Conservation (phyloP, 2,113 vertebrate species). For the Chloebia gouldiae region DNA sequence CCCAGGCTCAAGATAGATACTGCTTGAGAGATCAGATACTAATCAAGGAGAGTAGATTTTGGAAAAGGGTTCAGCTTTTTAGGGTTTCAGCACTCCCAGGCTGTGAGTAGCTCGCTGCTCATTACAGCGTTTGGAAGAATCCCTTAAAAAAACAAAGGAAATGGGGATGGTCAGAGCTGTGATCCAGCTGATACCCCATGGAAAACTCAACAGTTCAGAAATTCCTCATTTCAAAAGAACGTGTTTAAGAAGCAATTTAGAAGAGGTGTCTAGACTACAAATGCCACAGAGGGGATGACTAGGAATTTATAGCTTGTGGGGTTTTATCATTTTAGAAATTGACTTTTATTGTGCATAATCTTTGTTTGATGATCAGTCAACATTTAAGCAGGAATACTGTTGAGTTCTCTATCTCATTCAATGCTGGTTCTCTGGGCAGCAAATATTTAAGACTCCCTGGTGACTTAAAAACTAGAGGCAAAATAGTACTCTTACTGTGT, state of each 20-base stretch:
- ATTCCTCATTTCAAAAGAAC: background rate
- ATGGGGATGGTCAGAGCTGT: background rate
- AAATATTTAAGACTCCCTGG: background rate
- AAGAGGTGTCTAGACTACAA: background rate
- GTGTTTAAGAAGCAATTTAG: background rate
- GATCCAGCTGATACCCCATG: accelerated
- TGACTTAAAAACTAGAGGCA: background rate
- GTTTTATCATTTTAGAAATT: background rate
- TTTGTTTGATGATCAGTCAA: background rate
- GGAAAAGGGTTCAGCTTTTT: background rate
- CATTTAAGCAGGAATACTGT: background rate
- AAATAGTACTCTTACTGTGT: background rate
- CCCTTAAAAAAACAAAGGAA: background rate
- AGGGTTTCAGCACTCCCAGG: background rate
- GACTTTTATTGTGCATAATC: background rate
- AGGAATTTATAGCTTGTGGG: background rate
- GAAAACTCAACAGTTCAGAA: background rate
- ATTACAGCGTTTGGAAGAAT: accelerated
- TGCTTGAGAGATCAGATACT: background rate
- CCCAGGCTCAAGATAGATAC: no score
- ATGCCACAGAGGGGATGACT: background rate
- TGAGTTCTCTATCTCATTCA: background rate
- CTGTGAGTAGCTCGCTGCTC: background rate
- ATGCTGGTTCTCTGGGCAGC: background rate
- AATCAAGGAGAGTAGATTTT: background rate